Evolutionary conservation across 1,140 invertebrate species (phyloP), one percentile per base, ranked within the genome.

Genomic region (Macrocentrus cingulum): DNA sequence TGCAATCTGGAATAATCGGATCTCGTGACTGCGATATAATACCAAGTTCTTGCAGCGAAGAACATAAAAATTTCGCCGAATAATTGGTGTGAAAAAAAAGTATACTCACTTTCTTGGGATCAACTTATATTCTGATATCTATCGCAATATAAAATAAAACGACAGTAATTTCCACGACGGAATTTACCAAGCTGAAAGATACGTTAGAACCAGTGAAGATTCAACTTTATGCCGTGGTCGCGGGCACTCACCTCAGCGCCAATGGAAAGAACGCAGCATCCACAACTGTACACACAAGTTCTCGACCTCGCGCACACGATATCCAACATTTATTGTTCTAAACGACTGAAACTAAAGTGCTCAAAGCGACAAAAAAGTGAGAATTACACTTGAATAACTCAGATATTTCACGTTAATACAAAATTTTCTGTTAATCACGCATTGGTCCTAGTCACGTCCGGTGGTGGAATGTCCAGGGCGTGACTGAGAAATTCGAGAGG

Each of bases 221-320:
- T n/a, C n/a, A n/a, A n/a, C n/a, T n/a, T n/a, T n/a, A n/a, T n/a
- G n/a, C n/a, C n/a, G n/a, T n/a, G 25, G 4, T 4, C 25, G 44
- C 16, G 44, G 18, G 19, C 44, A 46, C 18, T 46, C 44, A 46
- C 44, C 44, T 46, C 44, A 46, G 25, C 44, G 44, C 18, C 44
- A 22, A 46, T 46, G 44, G 44, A 46, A 46, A 4, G 25, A n/a
- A n/a, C 44, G 44, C 44, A 46, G 44, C 44, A 46, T 46, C 44
- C 19, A 22, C 16, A 46, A 42, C 18, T 16, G 41, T n/a, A 13
- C 7, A 18, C 41, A n/a, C n/a, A n/a, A n/a, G n/a, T n/a, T 46
- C 44, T 23, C 19, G 44, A 39, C 36, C 7, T 39, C 36, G 36
- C 13, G 11, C 36, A 4, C 36, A 39, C 36, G 15, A 39, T 39